These are phyloP conservation scores for Odontamblyopus lacepedii DNA, from an alignment of 2,797 vertebrate species.

Conservation along the genomic window DNA sequence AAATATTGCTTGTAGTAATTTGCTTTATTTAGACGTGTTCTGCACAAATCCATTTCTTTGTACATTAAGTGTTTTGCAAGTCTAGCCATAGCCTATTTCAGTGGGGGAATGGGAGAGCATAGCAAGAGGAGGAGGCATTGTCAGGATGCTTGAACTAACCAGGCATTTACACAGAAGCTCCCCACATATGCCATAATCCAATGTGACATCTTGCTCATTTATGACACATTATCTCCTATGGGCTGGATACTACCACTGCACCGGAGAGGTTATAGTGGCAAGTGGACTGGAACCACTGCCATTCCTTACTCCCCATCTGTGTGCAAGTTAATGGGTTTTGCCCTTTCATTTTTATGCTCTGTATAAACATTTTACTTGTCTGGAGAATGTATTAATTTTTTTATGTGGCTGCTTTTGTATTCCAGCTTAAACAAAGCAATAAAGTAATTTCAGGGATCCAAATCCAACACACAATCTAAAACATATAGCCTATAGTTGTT, in stretches of 20 bases:
- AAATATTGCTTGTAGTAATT: background rate
- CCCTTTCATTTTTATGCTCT: background rate
- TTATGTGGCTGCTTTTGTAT: background rate
- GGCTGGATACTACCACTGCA: constrained; percentile 33
- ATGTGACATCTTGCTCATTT: constrained; percentile 59
- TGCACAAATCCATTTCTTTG: background rate
- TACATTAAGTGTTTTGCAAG: background rate
- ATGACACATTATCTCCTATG: constrained; percentile 53
- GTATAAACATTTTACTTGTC: background rate
- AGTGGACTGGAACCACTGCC: constrained; percentile 37
- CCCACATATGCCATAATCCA: constrained; percentile 50
- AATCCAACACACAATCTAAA: background rate
- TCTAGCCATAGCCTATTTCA: constrained; percentile 22
- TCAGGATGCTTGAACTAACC: constrained; percentile 52
- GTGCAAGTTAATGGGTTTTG: constrained; percentile 15
- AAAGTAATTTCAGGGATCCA: background rate
- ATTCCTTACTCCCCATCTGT: background rate
- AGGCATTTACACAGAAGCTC: constrained; percentile 55
- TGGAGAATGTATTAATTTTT: background rate
- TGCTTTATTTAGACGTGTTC: background rate
- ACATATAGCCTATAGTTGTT: no score
- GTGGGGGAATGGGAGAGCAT: constrained; percentile 12
- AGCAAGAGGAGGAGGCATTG: constrained; percentile 21
- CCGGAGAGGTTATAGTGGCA: constrained; percentile 24
- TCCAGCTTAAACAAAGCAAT: background rate